Base-by-base conservation (phyloP, 2,888 invertebrate species). In the Epinotia bilunana region DNA sequence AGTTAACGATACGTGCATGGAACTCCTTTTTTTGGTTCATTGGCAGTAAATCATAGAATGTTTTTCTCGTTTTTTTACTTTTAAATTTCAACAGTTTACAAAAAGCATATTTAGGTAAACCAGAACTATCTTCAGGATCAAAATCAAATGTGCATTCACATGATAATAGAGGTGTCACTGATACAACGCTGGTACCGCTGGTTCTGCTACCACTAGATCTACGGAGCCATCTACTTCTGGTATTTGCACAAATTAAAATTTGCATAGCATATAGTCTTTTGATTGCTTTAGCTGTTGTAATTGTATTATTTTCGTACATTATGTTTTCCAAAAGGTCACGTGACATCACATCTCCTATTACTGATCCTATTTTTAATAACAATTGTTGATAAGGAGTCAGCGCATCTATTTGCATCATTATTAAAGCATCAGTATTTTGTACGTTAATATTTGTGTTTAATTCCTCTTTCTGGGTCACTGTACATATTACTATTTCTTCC, bases 371-470 rank as follows among this genome's bases (percentile, higher is more conserved):
- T 86, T 95, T 95, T 16, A 96, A 85, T 63, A 96, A 86, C 72
- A 95, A 84, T 80, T 96, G 95, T 82, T 96, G 95, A 82, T 95
- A 95, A 0, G 95, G 93, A 6, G 94, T 94, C 63, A 95, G 88
- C n/a, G 94, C 92, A 84, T 95, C 95, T 77, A 95, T 94, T 83
- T 95, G 91, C 77, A 95, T 94, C 90, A 95, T 91, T 77, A 94
- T 90, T 76, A 94, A 84, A 18, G 94, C 92, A 77, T 94, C 91
- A 69, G 92, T 77, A 80, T 93, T 94, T 83, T 93, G 90, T 18
- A 85, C 86, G 78, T 91, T 90, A 67, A 91, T 86, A 73, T 92
- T 89, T 9, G 87, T 86, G 61, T 89, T 88, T 61, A 94, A 82
- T 81, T 91, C 88, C 55, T 85, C 86, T 81, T 90, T 90, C 67